These are phyloP conservation scores for Rostratula benghalensis DNA, from an alignment of 2,113 vertebrate genomes.

Conservation along the genomic window DNA sequence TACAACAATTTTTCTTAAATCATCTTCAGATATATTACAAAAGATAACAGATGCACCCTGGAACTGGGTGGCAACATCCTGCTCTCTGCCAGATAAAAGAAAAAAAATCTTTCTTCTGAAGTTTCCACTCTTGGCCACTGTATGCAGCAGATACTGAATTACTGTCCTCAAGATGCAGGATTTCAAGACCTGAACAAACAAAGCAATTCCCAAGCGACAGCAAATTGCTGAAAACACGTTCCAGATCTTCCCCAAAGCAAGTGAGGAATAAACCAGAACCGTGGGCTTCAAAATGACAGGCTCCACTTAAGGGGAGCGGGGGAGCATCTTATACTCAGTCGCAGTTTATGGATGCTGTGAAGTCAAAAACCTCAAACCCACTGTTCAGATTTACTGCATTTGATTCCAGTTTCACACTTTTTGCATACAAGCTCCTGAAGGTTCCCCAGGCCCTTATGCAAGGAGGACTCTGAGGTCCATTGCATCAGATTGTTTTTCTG, in stretches of 20 bases:
- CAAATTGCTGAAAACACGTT: neutral
- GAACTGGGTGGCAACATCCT: neutral
- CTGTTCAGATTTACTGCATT: neutral
- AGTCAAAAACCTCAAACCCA: neutral
- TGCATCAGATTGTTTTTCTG: neutral
- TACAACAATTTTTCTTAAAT: neutral
- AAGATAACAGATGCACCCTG: neutral
- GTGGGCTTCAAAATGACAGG: neutral
- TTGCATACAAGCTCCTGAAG: neutral
- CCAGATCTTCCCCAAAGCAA: neutral
- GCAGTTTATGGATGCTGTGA: neutral
- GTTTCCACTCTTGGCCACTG: neutral
- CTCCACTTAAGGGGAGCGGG: neutral
- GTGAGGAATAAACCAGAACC: neutral
- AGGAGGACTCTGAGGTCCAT: neutral
- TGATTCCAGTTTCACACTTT: neutral
- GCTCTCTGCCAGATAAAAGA: neutral
- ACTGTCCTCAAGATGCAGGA: neutral
- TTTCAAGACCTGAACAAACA: neutral
- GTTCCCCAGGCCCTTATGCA: neutral
- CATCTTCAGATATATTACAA: neutral
- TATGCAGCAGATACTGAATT: neutral
- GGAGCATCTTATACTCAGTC: neutral
- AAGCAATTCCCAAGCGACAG: neutral
- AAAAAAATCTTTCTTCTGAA: neutral